Percentiles rank a stretch among this genome's conserved stretches.
Conservation (phyloP, 2,797 vertebrate genomes). For the Poecilia picta region DNA sequence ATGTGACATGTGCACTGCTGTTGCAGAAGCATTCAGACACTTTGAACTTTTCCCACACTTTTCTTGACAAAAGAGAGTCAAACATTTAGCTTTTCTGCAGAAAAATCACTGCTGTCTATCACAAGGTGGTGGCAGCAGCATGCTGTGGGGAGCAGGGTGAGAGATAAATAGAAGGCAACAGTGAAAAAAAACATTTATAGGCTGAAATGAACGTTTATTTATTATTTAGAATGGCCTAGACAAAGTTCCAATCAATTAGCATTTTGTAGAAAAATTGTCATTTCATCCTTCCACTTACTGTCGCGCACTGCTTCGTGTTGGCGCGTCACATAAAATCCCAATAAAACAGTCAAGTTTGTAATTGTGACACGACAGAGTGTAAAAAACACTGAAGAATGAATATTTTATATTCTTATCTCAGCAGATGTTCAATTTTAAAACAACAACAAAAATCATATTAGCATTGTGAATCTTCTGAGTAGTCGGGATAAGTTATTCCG, state of each 20-base stretch:
- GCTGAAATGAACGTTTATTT: background rate
- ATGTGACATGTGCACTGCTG: background rate
- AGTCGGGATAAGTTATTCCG: slow-evolving; percentile 3
- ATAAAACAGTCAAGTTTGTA: background rate
- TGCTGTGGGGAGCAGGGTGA: background rate
- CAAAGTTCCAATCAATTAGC: background rate
- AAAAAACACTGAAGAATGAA: background rate
- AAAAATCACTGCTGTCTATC: background rate
- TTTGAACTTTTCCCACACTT: background rate
- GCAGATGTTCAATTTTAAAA: slow-evolving; percentile 8
- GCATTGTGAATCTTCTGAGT: slow-evolving; percentile 10
- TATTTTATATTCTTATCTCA: background rate
- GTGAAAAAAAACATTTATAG: background rate
- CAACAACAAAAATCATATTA: slow-evolving; percentile 1
- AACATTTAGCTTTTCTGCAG: background rate
- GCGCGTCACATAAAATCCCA: background rate
- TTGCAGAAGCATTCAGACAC: background rate
- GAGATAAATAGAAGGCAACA: background rate
- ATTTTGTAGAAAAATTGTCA: background rate
- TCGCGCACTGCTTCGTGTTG: background rate
- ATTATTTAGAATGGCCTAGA: background rate
- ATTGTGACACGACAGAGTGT: background rate
- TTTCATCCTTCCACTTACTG: background rate
- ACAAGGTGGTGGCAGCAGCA: background rate
- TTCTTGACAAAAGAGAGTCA: background rate